phyloP scores from a whole-genome alignment of 2,113 vertebrate species.

The Upupa epops region DNA sequence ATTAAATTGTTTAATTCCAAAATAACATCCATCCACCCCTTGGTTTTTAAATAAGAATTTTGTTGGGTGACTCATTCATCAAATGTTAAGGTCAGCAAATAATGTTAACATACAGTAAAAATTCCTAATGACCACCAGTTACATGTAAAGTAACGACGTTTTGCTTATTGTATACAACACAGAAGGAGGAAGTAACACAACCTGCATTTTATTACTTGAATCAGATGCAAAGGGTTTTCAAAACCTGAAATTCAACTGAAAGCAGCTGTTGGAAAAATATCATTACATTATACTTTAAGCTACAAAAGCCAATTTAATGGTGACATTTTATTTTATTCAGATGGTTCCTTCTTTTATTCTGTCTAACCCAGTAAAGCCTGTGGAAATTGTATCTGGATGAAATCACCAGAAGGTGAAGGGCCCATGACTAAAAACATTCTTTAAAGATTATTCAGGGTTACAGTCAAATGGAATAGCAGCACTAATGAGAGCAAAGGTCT shows the following conservation, averaged over 20 bases:
- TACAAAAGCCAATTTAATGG: conserved; percentile 79
- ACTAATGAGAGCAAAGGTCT: conserved; percentile 70
- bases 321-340: conserved; percentile 82
- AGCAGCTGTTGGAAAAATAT: conserved; percentile 79
- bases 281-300: conserved; percentile 78
- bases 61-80: not conserved
- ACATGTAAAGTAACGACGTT: conserved; percentile 26
- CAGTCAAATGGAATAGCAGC: conserved; percentile 61
- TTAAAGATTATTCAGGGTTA: conserved; percentile 74
- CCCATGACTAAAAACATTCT: conserved; percentile 76
- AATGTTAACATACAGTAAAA: conserved; percentile 49
- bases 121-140: conserved; percentile 43
- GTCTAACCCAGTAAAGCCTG: conserved; percentile 68
- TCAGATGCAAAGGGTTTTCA: conserved; percentile 72
- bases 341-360: conserved; percentile 77
- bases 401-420: conserved; percentile 79
- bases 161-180: conserved; percentile 66
- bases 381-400: conserved; percentile 79
- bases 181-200: conserved; percentile 76
- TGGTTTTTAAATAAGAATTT: not conserved
- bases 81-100: conserved; percentile 46
- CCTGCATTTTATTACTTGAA: conserved; percentile 78
- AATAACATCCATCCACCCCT: not conserved
- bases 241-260: conserved; percentile 77
- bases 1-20: not conserved